phyloP scores from a whole-genome alignment of 2,888 invertebrate species.

The Zhuqinia jingwanae region DNA sequence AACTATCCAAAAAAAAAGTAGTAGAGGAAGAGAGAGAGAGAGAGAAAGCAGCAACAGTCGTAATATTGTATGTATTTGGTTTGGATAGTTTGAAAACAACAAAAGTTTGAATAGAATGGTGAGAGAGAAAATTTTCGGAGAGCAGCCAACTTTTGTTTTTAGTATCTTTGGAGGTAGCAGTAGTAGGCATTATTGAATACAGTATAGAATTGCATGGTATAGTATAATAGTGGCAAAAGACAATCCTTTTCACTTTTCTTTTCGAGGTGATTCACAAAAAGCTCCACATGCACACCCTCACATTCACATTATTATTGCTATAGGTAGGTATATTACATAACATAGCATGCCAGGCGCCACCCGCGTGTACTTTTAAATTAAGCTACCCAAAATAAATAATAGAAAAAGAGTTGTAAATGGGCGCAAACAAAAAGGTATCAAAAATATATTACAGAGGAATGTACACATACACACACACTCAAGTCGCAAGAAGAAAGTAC shows the following conservation, averaged over 20 bases:
- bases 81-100: conserved; percentile 22
- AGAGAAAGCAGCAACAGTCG: background rate
- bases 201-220: no score
- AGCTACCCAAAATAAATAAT: background rate
- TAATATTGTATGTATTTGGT: no score
- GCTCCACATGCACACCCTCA: conserved; percentile 14
- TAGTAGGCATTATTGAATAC: no score
- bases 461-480: background rate
- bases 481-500: background rate
- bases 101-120: conserved; percentile 5
- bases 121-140: conserved; percentile 47
- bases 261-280: background rate
- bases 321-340: background rate
- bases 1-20: no score
- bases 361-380: background rate
- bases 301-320: background rate
- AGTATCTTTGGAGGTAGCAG: background rate
- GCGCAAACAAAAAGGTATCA: background rate
- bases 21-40: background rate
- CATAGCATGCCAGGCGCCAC: background rate
- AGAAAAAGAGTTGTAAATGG: no score
- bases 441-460: background rate
- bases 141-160: conserved; percentile 65
- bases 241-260: conserved; percentile 32
- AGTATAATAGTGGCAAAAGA: conserved; percentile 46